Conservation (phyloP, 1,140 invertebrate genomes). For the Dendroctonus ponderosae region DNA sequence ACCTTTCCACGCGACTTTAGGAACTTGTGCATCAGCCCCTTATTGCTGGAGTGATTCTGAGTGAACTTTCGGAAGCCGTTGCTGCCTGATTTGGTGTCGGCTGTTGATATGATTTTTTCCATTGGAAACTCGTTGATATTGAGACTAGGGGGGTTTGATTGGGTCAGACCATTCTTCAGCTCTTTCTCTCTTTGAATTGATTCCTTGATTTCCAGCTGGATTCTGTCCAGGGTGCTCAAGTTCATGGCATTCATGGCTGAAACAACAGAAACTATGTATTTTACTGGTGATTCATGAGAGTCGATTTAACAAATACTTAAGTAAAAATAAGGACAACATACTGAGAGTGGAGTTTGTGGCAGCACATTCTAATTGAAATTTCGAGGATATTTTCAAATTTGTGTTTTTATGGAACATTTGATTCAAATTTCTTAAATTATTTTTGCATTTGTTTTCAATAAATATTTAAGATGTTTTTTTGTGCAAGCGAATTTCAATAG, state of each 20-base stretch:
- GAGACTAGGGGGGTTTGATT: background rate
- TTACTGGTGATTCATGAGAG: too few relatives aligned
- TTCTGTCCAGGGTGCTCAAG: constrained; percentile 44
- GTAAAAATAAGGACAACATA: too few relatives aligned
- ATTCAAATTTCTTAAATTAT: too few relatives aligned
- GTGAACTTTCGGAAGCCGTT: constrained; percentile 38
- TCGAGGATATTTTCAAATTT: too few relatives aligned
- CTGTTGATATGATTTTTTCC: too few relatives aligned
- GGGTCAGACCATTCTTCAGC: constrained; percentile 35
- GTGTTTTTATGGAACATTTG: too few relatives aligned
- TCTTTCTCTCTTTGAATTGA: constrained; percentile 47
- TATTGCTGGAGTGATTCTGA: constrained; percentile 39
- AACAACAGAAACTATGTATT: background rate
- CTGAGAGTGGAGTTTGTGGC: too few relatives aligned
- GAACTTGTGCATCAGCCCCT: constrained; percentile 50
- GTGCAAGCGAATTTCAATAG: too few relatives aligned
- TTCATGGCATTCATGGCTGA: constrained; percentile 40
- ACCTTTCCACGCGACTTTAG: constrained; percentile 47
- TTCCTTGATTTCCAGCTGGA: constrained; percentile 50
- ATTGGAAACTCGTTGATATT: too few relatives aligned
- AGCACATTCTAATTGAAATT: too few relatives aligned
- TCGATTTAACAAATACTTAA: background rate
- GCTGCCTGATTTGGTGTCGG: constrained; percentile 5
- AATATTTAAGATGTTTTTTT: too few relatives aligned
- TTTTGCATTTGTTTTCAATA: too few relatives aligned